Conservation (phyloP, 2,113 vertebrate species). For the Garra rufa region DNA sequence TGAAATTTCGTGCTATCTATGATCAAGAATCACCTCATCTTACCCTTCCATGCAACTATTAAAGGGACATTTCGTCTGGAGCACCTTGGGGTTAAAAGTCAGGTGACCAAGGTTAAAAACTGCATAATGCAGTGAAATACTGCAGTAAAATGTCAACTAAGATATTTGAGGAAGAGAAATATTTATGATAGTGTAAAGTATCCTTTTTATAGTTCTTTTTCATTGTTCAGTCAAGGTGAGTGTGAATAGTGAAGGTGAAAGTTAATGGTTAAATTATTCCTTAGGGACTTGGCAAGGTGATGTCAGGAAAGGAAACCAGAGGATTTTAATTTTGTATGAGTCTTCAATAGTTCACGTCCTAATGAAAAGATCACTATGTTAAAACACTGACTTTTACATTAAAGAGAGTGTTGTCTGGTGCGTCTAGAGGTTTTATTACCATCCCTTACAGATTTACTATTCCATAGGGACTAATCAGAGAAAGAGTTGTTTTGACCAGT, state of each 20-base stretch:
- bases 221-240: background rate
- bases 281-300: constrained; percentile 25
- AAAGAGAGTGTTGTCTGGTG: background rate
- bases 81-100: background rate
- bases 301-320: background rate
- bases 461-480: constrained; percentile 19
- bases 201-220: background rate
- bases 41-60: background rate
- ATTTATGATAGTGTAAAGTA: background rate
- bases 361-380: constrained; percentile 12
- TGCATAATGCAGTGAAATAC: background rate
- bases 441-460: background rate
- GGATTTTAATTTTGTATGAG: background rate
- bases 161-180: background rate
- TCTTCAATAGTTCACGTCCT: background rate
- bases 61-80: background rate
- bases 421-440: constrained; percentile 21
- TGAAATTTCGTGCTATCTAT: background rate
- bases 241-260: background rate
- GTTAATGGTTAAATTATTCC: background rate
- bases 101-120: background rate
- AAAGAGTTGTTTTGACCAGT: background rate
- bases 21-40: background rate
- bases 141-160: background rate
- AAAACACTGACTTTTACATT: constrained; percentile 13